Evolutionary conservation across 2,797 vertebrate genomes (phyloP), one percentile per base, ranked within the genome.

Genomic region (Sebastes miniatus): DNA sequence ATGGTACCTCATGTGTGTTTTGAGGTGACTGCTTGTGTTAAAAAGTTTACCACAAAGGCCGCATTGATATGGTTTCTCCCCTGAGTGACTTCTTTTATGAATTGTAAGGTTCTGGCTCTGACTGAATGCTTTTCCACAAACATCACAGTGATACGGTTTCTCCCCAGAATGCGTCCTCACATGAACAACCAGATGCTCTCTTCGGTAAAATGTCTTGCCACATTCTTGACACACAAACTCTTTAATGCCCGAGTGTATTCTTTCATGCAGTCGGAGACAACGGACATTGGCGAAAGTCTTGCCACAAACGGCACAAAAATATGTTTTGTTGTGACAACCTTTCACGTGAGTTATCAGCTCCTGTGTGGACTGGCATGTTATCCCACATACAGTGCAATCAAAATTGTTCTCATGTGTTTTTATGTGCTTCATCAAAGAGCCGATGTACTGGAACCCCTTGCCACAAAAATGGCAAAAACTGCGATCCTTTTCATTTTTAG

Each of bases 351-450:
- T 12, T 2, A 86, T 4, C 29, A 89, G 59, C 25, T 83, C 70
- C 2, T 82, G 14, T 0, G 47, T 76, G 1, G 14, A 83, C 10
- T 29, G 16, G 61, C 56, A 73, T 1, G 47, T 47, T 11, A 5
- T 24, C 14, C 76, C 73, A 8, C 85, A 90, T 8, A 83, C 10
- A 0, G 27, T 58, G 43, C 87, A 89, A 6, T 81, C 52, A 1
- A 62, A 61, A 32, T 58, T 78, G 12, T 64, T 75, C 20, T 86
- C 59, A 0, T 91, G 90, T 1, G 25, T 71, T 81, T 88, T 89
- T n/a, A 89, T 89, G 76, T 91, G 90, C 62, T 88, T 90, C 88
- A 86, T 81, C 78, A 91, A 81, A 13, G 85, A 75, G 56, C 77
- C 77, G 0, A 83, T 52, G 47, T 88, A 87, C 34, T 83, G 75